These are phyloP conservation scores for Sepiola atlantica DNA, from an alignment of 2,888 invertebrate genomes.

Conservation along the genomic window DNA sequence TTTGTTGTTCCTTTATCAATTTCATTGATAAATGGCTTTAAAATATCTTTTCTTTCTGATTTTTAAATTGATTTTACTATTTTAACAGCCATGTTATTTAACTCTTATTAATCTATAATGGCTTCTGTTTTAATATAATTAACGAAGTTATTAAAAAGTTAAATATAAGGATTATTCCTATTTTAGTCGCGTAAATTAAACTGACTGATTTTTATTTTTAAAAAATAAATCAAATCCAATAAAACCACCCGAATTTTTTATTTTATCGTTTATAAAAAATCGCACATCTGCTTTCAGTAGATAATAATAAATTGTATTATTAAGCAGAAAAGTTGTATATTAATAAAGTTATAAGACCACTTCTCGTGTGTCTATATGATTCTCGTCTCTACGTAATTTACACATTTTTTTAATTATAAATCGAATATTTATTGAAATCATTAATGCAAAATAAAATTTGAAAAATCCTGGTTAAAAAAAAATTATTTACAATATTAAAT, in stretches of 20 bases:
- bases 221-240: not conserved
- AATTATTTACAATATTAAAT: no score
- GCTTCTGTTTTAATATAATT: not conserved
- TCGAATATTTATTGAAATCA: no score
- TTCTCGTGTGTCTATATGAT: no score
- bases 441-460: no score
- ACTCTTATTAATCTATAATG: not conserved
- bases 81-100: not conserved
- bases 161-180: no score
- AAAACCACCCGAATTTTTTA: not conserved
- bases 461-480: no score
- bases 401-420: no score
- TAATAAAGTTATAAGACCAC: no score
- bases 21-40: not conserved
- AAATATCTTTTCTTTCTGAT: not conserved
- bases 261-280: not conserved
- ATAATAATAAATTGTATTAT: not conserved
- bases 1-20: conserved; percentile 9
- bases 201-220: not conserved
- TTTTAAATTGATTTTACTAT: not conserved
- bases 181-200: not conserved
- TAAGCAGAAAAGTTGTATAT: not conserved
- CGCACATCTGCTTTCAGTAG: not conserved
- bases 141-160: not conserved
- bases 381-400: no score